Evolutionary conservation across 2,797 vertebrate genomes (phyloP).

Genomic region (Micrastur ruficollis): DNA sequence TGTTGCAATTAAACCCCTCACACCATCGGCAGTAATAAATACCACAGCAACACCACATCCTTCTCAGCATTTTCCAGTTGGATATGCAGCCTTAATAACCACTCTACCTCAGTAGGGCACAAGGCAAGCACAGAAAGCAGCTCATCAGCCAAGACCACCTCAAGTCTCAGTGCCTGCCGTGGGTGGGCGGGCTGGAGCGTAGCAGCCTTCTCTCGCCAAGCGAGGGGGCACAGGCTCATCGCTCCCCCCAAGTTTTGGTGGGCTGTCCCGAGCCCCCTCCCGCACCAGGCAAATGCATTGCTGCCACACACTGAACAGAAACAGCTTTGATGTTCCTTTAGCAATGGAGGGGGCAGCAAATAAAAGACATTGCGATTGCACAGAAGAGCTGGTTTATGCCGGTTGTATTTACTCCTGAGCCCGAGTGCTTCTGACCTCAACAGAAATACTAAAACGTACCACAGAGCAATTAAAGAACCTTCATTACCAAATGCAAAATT

Average conservation of each 20-base stretch:
- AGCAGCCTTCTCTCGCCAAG: accelerated
- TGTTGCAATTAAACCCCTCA: not conserved
- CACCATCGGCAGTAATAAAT: not conserved
- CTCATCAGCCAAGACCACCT: not conserved
- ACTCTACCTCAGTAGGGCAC: not conserved
- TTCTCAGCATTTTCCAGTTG: not conserved
- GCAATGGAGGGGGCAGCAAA: not conserved
- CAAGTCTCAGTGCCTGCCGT: accelerated
- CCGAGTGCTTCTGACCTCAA: not conserved
- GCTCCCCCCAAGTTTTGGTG: accelerated
- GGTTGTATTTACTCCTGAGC: not conserved
- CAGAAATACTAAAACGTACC: not conserved
- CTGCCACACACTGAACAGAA: not conserved
- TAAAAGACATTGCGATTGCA: not conserved
- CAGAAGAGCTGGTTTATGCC: not conserved
- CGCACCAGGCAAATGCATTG: not conserved
- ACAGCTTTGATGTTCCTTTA: not conserved
- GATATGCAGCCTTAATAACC: not conserved
- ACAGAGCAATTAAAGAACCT: not conserved
- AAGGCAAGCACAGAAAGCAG: not conserved
- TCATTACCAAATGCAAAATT: not conserved
- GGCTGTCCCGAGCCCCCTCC: not conserved
- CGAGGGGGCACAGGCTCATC: not conserved
- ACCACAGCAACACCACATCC: not conserved
- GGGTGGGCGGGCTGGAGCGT: accelerated